phyloP scores from a whole-genome alignment of 2,888 invertebrate genomes.

The Bursaphelenchus okinawaensis region DNA sequence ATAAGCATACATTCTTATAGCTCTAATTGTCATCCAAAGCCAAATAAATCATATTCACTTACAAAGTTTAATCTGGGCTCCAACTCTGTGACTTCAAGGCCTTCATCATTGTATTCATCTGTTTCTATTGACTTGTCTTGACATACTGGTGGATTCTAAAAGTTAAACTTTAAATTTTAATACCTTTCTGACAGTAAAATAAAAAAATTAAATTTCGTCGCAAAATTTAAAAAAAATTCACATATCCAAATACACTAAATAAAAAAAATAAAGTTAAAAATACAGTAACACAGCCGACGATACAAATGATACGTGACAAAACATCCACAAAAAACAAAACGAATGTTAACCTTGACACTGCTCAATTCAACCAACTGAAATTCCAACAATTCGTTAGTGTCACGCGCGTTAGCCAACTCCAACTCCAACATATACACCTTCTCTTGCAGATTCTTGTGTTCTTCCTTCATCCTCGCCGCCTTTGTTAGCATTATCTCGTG shows the following conservation, averaged over 20 bases:
- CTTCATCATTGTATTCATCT: constrained; percentile 16
- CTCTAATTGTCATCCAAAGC: background rate
- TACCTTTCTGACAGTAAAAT: too few species aligned
- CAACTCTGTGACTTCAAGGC: background rate
- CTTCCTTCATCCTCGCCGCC: constrained; percentile 13
- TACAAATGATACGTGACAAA: too few species aligned
- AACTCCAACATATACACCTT: constrained; percentile 14
- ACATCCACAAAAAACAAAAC: constrained; percentile 6
- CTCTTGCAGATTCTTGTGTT: constrained; percentile 15
- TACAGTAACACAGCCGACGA: too few species aligned
- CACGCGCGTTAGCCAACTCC: constrained; percentile 31
- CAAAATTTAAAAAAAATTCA: too few species aligned
- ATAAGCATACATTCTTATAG: background rate
- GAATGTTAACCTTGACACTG: constrained; percentile 21
- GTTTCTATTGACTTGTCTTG: constrained; percentile 12
- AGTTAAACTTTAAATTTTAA: background rate
- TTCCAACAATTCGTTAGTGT: constrained; percentile 51
- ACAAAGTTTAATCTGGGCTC: constrained; percentile 13
- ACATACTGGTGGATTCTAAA: constrained; percentile 10
- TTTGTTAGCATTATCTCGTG: background rate
- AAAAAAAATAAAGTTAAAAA: too few species aligned
- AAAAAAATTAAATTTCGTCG: too few species aligned
- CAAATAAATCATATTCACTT: background rate
- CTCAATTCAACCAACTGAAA: constrained; percentile 44
- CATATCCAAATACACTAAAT: too few species aligned